These are phyloP conservation scores for Rhingia campestris DNA, from an alignment of 2,888 invertebrate genomes.

Conservation along the genomic window DNA sequence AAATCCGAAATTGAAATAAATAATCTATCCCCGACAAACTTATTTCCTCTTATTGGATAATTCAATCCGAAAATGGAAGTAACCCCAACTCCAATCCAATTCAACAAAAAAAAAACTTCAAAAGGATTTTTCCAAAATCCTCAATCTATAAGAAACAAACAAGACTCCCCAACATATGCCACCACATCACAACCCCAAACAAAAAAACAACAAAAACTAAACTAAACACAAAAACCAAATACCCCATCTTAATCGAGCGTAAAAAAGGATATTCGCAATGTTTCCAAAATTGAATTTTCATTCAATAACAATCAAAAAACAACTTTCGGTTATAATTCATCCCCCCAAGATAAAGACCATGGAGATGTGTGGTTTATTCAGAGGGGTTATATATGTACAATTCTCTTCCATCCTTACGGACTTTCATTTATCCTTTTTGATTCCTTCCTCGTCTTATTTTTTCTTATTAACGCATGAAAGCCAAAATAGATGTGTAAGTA, in stretches of 20 bases:
- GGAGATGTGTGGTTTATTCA: neutral
- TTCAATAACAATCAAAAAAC: conserved; percentile 72
- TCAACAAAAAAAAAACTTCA: conserved; percentile 25
- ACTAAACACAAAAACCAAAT: conserved; percentile 43
- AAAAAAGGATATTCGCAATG: conserved; percentile 68
- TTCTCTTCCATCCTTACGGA: neutral
- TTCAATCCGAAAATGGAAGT: conserved; percentile 9
- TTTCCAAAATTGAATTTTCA: conserved; percentile 70
- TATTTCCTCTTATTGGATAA: conserved; percentile 38
- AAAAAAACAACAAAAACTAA: neutral
- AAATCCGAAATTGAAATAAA: too few relatives aligned
- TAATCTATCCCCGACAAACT: conserved; percentile 18
- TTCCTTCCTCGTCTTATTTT: conserved; percentile 23
- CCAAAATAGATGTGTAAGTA: conserved; percentile 59
- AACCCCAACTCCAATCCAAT: neutral
- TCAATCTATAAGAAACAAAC: conserved; percentile 8
- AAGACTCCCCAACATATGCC: neutral
- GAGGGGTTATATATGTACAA: too few relatives aligned
- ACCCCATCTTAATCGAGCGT: conserved; percentile 67
- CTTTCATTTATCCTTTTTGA: conserved; percentile 36
- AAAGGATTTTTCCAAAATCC: conserved; percentile 9
- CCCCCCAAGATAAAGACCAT: conserved; percentile 27
- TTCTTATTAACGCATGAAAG: conserved; percentile 14
- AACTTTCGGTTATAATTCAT: conserved; percentile 69
- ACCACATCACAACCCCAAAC: neutral